phyloP scores from a whole-genome alignment of 1,140 invertebrate genomes.

The Drosophila tsacasi region DNA sequence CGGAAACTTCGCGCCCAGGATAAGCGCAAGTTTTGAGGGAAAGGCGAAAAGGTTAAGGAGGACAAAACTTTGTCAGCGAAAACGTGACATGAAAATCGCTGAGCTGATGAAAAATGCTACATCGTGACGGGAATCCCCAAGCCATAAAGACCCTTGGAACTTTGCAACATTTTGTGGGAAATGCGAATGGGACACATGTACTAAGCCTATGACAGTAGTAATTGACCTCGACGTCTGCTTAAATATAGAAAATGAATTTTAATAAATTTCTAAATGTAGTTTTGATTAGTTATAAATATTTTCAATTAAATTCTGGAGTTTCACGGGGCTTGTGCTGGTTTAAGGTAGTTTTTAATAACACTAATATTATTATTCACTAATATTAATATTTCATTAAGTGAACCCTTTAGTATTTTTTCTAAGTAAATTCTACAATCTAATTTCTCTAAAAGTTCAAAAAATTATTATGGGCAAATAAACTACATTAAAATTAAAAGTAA shows the following conservation, averaged over 20 bases:
- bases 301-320: background rate
- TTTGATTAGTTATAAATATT: background rate
- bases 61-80: constrained; percentile 58
- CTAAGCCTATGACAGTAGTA: constrained; percentile 27
- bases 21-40: constrained; percentile 32
- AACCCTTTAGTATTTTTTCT: background rate
- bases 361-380: background rate
- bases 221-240: constrained; percentile 2
- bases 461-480: background rate
- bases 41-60: constrained; percentile 21
- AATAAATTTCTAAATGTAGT: background rate
- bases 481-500: background rate
- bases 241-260: background rate
- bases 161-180: constrained; percentile 18
- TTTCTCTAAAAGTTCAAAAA: background rate
- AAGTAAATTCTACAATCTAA: background rate
- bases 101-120: constrained; percentile 71
- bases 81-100: constrained; percentile 72
- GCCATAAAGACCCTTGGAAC: constrained; percentile 31
- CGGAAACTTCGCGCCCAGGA: constrained; percentile 55
- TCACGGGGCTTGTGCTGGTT: too few species aligned
- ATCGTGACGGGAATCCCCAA: constrained; percentile 65
- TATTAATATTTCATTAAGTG: background rate
- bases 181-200: constrained; percentile 28
- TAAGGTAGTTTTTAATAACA: background rate